These are phyloP conservation scores for Camponotus pennsylvanicus DNA, from an alignment of 1,140 invertebrate species.

Conservation along the genomic window DNA sequence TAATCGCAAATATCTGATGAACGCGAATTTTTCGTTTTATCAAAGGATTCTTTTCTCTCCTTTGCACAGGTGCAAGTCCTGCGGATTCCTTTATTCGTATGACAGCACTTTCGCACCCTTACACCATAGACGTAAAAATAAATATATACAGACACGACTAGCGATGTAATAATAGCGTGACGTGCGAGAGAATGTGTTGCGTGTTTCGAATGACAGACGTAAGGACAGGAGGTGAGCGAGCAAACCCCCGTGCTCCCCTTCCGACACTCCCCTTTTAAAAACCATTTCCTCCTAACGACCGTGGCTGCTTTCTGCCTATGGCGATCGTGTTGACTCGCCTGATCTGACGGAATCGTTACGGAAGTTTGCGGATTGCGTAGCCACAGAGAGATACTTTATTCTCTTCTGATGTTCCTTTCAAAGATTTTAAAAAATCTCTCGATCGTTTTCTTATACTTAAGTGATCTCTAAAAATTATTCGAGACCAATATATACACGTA, in stretches of 20 bases:
- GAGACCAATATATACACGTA: background rate
- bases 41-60: slow-evolving; percentile 4
- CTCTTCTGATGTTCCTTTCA: background rate
- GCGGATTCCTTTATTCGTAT: slow-evolving; percentile 48
- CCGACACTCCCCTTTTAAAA: slow-evolving; percentile 75
- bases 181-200: slow-evolving; percentile 80
- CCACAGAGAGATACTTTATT: slow-evolving; percentile 13
- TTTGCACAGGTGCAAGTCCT: slow-evolving; percentile 18
- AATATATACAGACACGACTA: slow-evolving; percentile 53
- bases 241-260: slow-evolving; percentile 58
- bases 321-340: slow-evolving; percentile 16
- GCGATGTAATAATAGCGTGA: slow-evolving; percentile 78
- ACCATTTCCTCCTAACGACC: slow-evolving; percentile 75
- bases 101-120: slow-evolving; percentile 17
- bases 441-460: background rate
- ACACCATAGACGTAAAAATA: slow-evolving; percentile 14
- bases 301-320: slow-evolving; percentile 57
- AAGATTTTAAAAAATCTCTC: slow-evolving; percentile 2
- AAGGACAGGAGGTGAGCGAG: slow-evolving; percentile 82
- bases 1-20: slow-evolving; percentile 21
- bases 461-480: background rate
- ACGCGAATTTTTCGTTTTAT: background rate
- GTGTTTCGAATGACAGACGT: slow-evolving; percentile 83
- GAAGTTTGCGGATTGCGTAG: slow-evolving; percentile 43
- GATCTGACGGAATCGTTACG: slow-evolving; percentile 54